A percentile compares a stretch with the other conserved stretches of the same genome.
Conservation (phyloP, 2,888 invertebrate genomes). For the Lottia gigantea region DNA sequence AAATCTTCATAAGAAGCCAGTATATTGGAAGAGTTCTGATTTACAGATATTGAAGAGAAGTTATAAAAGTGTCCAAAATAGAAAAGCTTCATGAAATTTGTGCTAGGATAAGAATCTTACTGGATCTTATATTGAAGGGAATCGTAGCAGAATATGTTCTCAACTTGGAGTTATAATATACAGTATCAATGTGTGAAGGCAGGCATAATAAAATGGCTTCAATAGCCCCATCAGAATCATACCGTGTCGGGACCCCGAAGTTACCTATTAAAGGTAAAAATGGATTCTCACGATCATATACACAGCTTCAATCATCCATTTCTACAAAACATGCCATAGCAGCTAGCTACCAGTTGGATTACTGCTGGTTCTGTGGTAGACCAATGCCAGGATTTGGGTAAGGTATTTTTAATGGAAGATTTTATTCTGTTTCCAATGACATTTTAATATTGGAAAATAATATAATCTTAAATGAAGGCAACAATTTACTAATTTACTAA, state of each 20-base stretch:
- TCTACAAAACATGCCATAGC: constrained; percentile 45
- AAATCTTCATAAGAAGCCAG: too few species aligned
- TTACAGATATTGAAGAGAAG: too few species aligned
- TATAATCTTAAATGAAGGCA: too few species aligned
- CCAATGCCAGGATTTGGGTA: constrained; percentile 51
- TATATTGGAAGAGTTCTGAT: too few species aligned
- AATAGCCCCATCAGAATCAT: neutral
- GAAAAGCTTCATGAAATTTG: too few species aligned
- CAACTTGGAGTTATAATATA: neutral
- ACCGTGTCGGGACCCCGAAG: neutral
- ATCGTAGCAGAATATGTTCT: too few species aligned
- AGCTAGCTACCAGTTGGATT: constrained; percentile 53
- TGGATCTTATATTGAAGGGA: too few species aligned
- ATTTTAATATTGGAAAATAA: too few species aligned
- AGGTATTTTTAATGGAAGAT: constrained; percentile 1
- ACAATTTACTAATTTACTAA: too few species aligned
- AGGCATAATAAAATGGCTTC: neutral
- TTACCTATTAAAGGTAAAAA: constrained; percentile 27
- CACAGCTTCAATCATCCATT: constrained; percentile 31
- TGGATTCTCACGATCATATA: constrained; percentile 31
- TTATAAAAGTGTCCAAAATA: too few species aligned
- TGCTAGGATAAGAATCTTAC: too few species aligned
- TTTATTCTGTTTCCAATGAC: too few species aligned
- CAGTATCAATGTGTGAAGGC: neutral
- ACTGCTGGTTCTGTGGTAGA: constrained; percentile 60